Evolutionary conservation across 2,888 invertebrate genomes (phyloP).

Genomic region (Syritta pipiens): DNA sequence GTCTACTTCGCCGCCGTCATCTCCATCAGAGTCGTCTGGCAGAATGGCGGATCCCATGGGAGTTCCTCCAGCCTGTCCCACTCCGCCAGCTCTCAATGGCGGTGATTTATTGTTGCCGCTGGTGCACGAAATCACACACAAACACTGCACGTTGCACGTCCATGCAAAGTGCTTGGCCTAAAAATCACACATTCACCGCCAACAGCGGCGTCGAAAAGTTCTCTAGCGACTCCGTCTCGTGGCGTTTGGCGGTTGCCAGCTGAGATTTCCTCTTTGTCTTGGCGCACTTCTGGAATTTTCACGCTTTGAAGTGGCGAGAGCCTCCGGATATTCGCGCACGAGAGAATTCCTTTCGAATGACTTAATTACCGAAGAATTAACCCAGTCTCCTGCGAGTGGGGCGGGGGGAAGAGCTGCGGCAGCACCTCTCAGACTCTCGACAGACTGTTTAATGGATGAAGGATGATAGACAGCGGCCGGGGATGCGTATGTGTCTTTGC

Average conservation of each 20-base stretch:
- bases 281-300: conserved; percentile 42
- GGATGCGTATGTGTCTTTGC: conserved; percentile 29
- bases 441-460: conserved; percentile 14
- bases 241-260: too few relatives aligned
- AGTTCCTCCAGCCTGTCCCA: conserved; percentile 37
- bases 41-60: conserved; percentile 35
- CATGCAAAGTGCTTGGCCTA: conserved; percentile 55
- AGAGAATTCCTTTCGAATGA: conserved; percentile 51
- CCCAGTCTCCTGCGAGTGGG: conserved; percentile 43
- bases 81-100: conserved; percentile 16
- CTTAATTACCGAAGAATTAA: conserved; percentile 64
- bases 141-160: conserved; percentile 40
- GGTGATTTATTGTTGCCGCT: conserved; percentile 64
- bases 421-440: conserved; percentile 35
- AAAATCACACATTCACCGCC: conserved; percentile 62
- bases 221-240: neutral
- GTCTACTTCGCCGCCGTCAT: conserved; percentile 35
- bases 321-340: conserved; percentile 39
- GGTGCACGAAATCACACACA: conserved; percentile 44
- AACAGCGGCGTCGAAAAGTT: conserved; percentile 37
- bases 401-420: neutral
- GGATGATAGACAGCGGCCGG: conserved; percentile 29
- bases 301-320: conserved; percentile 32
- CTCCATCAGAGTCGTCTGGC: conserved; percentile 56
- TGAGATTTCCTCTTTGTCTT: neutral